Base-by-base conservation (phyloP, 2,113 vertebrate genomes). In the Onychostoma macrolepis region DNA sequence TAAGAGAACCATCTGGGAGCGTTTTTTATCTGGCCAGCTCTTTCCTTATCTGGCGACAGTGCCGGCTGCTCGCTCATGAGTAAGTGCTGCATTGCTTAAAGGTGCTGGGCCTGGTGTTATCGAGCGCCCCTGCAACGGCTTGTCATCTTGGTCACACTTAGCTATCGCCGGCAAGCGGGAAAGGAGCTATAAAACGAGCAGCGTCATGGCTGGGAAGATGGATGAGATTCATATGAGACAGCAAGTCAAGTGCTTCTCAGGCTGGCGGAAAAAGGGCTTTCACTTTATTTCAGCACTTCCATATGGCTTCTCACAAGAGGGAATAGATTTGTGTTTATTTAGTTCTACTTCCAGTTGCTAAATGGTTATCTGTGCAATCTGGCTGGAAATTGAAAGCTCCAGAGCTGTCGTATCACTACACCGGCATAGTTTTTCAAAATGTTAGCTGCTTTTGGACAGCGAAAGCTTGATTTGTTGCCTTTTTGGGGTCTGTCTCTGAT, bases 81-180 rank as follows among this genome's bases (percentile, higher is more conserved):
- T 91, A 93, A 94, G 94, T 91, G 88, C 45, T 41, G 89, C 87
- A 84, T 85, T 24, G 87, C 87, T 87, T 11, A 82, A 28, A 84
- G 88, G 89, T 87, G 87, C 87, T 12, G 75, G 86, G 89, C 67
- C 81, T 81, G 86, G 84, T 10, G 67, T 80, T 91, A 95, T 95
- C 80, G 91, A 95, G 94, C 81, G 87, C 86, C 56, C 81, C 19
- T 30, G 86, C 88, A 84, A 79, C 1, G 89, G 89, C 87, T 92
- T 85, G 93, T 93, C 92, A 91, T 90, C 92, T 92, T 89, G 88
- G 91, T 92, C 91, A 93, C 94, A 94, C 92, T 95, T 95, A 94
- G 92, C 89, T 85, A 79, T 91, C 90, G 87, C 92, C 74, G 88
- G 89, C 89, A 58, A 48, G 90, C 87, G 74, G 89, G 91, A 92